Evolutionary conservation across 2,888 invertebrate species (phyloP).

Genomic region (Tipula vernalis): DNA sequence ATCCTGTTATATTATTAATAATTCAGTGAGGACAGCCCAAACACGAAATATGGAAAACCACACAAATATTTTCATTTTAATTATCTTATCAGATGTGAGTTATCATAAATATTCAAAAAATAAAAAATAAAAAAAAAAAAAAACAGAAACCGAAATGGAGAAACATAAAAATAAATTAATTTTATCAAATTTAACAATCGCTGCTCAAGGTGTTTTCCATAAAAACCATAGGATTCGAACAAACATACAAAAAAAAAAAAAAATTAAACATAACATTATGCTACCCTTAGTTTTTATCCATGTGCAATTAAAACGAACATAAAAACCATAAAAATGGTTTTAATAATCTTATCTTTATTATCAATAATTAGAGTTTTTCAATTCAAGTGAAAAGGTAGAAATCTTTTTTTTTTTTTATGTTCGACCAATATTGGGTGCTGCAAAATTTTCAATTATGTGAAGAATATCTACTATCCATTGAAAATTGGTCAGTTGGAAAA

Average conservation of each 20-base stretch:
- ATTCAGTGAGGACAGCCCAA: not conserved
- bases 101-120: not conserved
- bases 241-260: not conserved
- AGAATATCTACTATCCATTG: not conserved
- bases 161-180: not conserved
- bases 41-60: not conserved
- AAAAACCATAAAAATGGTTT: not conserved
- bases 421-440: not conserved
- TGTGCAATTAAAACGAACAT: not conserved
- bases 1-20: not conserved
- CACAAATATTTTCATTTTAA: not conserved
- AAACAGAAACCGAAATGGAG: not conserved
- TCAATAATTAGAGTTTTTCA: conserved; percentile 4
- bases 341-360: conserved; percentile 4
- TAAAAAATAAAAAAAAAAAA: not conserved
- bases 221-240: not conserved
- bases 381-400: not conserved
- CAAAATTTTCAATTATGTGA: not conserved
- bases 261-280: not conserved
- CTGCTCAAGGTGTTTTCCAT: not conserved
- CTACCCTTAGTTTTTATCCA: conserved; percentile 4
- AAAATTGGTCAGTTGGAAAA: not conserved
- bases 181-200: not conserved
- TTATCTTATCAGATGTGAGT: not conserved
- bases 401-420: not conserved